Evolutionary conservation across 2,888 invertebrate species (phyloP).

Genomic region (Poecilus cupreus): DNA sequence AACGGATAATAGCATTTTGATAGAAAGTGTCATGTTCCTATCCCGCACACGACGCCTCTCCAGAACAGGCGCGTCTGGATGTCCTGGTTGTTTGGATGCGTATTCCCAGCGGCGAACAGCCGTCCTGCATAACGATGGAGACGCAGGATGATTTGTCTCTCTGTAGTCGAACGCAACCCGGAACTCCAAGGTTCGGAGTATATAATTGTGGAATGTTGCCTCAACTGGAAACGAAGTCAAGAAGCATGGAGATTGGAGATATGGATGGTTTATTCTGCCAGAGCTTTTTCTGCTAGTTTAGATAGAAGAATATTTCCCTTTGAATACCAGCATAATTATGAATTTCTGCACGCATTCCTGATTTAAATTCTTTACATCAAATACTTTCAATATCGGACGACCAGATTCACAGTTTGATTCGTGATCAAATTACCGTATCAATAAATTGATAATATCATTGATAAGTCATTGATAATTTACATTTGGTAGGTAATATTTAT

Average conservation of each 20-base stretch:
- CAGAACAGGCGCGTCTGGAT: not conserved
- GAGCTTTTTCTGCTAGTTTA: not conserved
- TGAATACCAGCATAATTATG: not conserved
- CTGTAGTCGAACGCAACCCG: not conserved
- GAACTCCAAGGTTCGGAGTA: not conserved
- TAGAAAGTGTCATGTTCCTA: slow-evolving; percentile 47
- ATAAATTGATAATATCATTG: too few relatives aligned
- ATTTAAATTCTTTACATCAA: too few relatives aligned
- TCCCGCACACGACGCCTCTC: slow-evolving; percentile 11
- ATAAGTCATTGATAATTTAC: too few relatives aligned
- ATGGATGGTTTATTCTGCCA: not conserved
- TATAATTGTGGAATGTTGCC: not conserved
- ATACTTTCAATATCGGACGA: too few relatives aligned
- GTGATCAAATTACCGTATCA: too few relatives aligned
- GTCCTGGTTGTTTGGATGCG: not conserved
- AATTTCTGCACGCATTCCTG: too few relatives aligned
- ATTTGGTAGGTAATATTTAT: too few relatives aligned
- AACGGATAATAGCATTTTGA: slow-evolving; percentile 51
- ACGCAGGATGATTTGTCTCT: slow-evolving; percentile 17
- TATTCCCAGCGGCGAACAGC: not conserved
- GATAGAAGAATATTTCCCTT: not conserved
- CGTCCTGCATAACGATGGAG: slow-evolving; percentile 25
- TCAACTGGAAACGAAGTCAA: not conserved
- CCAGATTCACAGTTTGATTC: too few relatives aligned
- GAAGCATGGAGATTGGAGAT: not conserved